phyloP scores from a whole-genome alignment of 2,888 invertebrate genomes.

The Drosophila koepferae region DNA sequence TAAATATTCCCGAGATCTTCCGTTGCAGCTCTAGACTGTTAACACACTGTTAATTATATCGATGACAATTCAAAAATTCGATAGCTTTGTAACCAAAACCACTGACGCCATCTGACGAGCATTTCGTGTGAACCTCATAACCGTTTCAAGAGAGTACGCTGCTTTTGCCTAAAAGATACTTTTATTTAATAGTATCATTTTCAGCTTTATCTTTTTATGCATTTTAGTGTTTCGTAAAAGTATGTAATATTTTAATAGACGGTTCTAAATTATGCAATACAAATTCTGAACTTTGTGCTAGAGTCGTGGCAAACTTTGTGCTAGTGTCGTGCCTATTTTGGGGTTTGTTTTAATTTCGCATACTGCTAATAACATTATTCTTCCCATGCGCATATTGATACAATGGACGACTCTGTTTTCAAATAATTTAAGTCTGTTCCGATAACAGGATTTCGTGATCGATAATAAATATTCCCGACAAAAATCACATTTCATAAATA shows the following conservation, averaged over 20 bases:
- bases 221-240: not conserved
- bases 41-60: slow-evolving; percentile 27
- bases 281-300: not conserved
- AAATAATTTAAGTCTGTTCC: not conserved
- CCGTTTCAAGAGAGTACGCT: not conserved
- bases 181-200: not conserved
- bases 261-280: not conserved
- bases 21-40: slow-evolving; percentile 22
- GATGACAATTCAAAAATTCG: slow-evolving; percentile 12
- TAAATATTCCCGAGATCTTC: slow-evolving; percentile 17
- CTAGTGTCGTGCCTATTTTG: not conserved
- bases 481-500: not conserved
- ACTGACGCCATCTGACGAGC: slow-evolving; percentile 8
- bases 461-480: not conserved
- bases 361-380: not conserved
- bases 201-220: not conserved
- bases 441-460: not conserved
- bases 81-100: not conserved
- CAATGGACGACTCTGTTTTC: too few relatives aligned
- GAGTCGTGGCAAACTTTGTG: not conserved
- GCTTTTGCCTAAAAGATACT: too few relatives aligned
- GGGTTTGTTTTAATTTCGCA: not conserved
- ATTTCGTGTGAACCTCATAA: not conserved
- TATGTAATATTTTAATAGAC: not conserved
- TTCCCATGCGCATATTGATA: not conserved